Base-by-base conservation (phyloP, 1,140 invertebrate species). In the Eufriesea mexicana region DNA sequence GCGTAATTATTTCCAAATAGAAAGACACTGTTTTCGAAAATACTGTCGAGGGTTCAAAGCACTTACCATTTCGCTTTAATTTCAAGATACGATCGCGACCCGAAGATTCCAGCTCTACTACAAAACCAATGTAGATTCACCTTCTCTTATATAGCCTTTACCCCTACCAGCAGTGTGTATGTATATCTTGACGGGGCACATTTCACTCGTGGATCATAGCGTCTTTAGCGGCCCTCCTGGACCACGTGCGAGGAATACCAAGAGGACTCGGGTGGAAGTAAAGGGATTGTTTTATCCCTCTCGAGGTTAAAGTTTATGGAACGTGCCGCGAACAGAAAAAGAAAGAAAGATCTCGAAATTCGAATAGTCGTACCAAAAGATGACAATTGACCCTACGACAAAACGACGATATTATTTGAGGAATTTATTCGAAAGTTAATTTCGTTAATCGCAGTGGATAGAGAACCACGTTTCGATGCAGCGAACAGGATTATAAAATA, bases 121-220 rank as follows among this genome's bases (percentile, higher is more conserved):
- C 90, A 93, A 93, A 93, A 84, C 74, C 84, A 90, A 90, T 88
- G 77, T 89, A 84, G 80, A 89, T 73, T 84, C 91, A 87, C 89
- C 87, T 92, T 93, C 89, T 90, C 91, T 94, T 94, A 94, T 93
- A 94, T 93, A 93, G 93, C 88, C 86, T 91, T 89, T 91, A 88
- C 86, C 90, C 92, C 92, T 91, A 89, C 93, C 86, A 71, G 64
- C 8, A 14, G 49, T 71, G 82, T 75, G 61, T 18, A 62, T 62
- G 28, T 62, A 20, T 35, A 61, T 68, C 84, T 77, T 66, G 66
- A 79, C 79, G 84, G 82, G 80, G 77, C 84, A 89, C 89, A 90
- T 83, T 91, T 91, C 88, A 86, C 86, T 90, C 84, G 79, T 66
- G 76, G 79, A 89, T 88, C 76, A 89, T 85, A 78, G 77, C 80